phyloP scores from a whole-genome alignment of 2,888 invertebrate species.

The Schrankia costaestrigalis region DNA sequence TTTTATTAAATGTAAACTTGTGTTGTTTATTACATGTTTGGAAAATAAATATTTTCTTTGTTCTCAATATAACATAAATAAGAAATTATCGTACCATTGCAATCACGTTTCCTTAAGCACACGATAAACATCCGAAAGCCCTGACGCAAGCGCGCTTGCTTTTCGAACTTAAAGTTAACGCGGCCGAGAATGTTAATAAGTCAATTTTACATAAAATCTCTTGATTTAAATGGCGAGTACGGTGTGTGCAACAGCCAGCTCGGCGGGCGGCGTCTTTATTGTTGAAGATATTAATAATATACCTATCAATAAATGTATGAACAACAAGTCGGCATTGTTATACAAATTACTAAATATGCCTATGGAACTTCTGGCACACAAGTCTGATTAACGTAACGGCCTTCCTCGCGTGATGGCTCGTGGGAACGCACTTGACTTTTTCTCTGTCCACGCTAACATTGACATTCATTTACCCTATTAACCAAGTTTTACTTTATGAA shows the following conservation, averaged over 20 bases:
- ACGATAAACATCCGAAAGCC: constrained; percentile 27
- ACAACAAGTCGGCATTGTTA: constrained; percentile 47
- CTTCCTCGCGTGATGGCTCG: constrained; percentile 45
- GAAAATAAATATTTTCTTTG: too few relatives aligned
- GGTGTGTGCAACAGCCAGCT: constrained; percentile 14
- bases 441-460: constrained; percentile 42
- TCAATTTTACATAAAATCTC: not conserved
- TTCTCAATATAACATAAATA: constrained; percentile 29
- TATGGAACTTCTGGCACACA: constrained; percentile 38
- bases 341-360: constrained; percentile 50
- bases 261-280: constrained; percentile 41
- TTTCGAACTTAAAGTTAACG: too few relatives aligned
- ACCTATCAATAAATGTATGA: constrained; percentile 57
- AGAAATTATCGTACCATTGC: constrained; percentile 31
- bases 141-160: constrained; percentile 31
- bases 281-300: constrained; percentile 42
- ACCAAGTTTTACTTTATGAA: constrained; percentile 38
- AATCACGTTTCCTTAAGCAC: constrained; percentile 32
- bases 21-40: too few relatives aligned
- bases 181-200: too few relatives aligned
- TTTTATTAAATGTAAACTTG: too few relatives aligned
- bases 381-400: constrained; percentile 47
- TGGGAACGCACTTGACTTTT: constrained; percentile 58
- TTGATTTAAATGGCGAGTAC: not conserved
- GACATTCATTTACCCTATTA: constrained; percentile 47